Percentiles rank a stretch among this genome's conserved stretches.
Conservation (phyloP, 2,113 vertebrate species). For the Takifugu flavidus region DNA sequence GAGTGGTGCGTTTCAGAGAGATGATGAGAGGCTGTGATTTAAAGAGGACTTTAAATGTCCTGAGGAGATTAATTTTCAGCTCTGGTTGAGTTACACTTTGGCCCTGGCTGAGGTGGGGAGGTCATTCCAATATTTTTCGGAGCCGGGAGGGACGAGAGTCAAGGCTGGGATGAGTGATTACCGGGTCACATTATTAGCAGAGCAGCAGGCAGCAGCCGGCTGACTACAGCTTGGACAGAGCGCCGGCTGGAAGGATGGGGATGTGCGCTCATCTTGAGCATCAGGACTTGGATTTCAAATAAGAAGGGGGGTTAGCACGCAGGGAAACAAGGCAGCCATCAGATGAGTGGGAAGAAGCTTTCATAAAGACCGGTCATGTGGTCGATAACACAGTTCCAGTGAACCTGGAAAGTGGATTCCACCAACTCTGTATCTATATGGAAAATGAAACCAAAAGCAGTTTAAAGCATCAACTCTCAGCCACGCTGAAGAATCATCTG, state of each 20-base stretch:
- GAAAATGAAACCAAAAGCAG: constrained; percentile 19
- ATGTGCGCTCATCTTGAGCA: constrained; percentile 43
- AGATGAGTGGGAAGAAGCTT: not conserved
- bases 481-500: constrained; percentile 6
- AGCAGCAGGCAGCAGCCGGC: constrained; percentile 37
- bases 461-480: constrained; percentile 29
- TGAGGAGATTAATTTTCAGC: constrained; percentile 44
- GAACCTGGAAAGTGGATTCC: constrained; percentile 38
- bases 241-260: constrained; percentile 14
- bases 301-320: not conserved
- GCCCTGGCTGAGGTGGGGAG: constrained; percentile 33
- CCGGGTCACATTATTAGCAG: constrained; percentile 41
- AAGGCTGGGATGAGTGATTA: constrained; percentile 51
- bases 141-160: constrained; percentile 32
- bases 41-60: constrained; percentile 37
- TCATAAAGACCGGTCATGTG: constrained; percentile 7
- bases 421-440: constrained; percentile 11
- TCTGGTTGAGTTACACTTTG: constrained; percentile 29
- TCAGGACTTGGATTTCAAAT: constrained; percentile 16
- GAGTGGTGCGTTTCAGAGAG: not conserved
- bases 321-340: not conserved
- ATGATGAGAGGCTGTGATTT: constrained; percentile 25
- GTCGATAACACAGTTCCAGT: constrained; percentile 18
- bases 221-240: constrained; percentile 5
- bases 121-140: constrained; percentile 55